Base-by-base conservation (phyloP, 2,888 invertebrate genomes). In the Schizaphis graminum region DNA sequence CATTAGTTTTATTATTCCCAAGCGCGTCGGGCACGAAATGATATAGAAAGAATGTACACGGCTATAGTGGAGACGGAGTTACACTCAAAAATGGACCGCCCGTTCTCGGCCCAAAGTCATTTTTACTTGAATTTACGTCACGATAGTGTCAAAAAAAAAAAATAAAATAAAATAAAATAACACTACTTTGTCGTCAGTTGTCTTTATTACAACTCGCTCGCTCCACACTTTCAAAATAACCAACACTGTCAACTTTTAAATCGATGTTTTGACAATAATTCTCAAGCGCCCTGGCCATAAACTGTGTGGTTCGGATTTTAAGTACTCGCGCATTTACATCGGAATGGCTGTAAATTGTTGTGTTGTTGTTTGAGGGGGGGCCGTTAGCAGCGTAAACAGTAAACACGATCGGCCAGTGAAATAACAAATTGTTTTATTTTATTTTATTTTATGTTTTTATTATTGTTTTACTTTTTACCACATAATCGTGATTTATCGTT, bases 1-100 rank as follows among this genome's bases (percentile, higher is more conserved):
- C 89, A 44, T 89, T 89, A 57, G 89, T 89, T 89, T 56, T 89
- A 89, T 89, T 89, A 89, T 57, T 89, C 89, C 89, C 89, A 41
- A 44, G 35, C 35, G 89, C n/a, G 57, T 41, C 57, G 89, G 56
- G 41, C 35, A 89, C 49, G n/a, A 44, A 57, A 57, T 89, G n/a
- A 89, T 57, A 28, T 57, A 28, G 44, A 89, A 89, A 53, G 53
- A 53, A 53, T 53, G 53, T 53, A 53, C 16, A 53, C 21, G 53
- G 53, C 53, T 5, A 53, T 21, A 53, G 21, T 16, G 53, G 4
- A 53, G 53, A 53, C 5, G 21, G 16, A 53, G 53, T 53, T 21
- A 35, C 16, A 26, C 47, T 24, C 87, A 49, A 87, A 49, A 21
- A 44, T 44, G 85, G 49, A 87, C 28, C 13, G 28, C 44, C 44